A percentile compares a stretch with the other conserved stretches of the same genome.
Evolutionary conservation across 2,113 vertebrate genomes (phyloP).

Genomic region (Oceanodroma tethys): DNA sequence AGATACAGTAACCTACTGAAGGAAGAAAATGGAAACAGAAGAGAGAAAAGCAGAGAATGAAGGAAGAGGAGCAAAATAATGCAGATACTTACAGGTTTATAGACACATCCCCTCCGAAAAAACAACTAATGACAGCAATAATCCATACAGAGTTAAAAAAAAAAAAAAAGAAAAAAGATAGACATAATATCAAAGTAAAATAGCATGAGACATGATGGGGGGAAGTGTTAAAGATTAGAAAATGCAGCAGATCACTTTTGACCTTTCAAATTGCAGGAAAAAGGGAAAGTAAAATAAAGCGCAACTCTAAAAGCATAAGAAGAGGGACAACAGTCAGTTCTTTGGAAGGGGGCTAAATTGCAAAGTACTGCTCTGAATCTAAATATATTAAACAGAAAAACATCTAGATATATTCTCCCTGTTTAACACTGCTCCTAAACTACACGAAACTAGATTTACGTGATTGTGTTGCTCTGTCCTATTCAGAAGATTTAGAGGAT

Average conservation of each 20-base stretch:
- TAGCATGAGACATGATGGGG: not conserved
- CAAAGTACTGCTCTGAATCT: not conserved
- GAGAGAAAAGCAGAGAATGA: not conserved
- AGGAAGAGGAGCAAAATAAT: not conserved
- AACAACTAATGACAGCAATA: constrained; percentile 76
- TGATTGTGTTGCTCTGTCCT: not conserved
- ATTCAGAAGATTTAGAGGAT: not conserved
- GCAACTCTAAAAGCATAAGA: not conserved
- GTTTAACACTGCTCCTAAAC: not conserved
- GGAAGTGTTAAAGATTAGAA: not conserved
- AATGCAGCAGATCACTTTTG: not conserved
- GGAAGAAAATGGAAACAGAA: not conserved
- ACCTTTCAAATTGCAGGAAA: not conserved
- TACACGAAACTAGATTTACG: not conserved
- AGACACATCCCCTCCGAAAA: constrained; percentile 82
- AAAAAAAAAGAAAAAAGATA: not conserved
- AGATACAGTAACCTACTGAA: not conserved
- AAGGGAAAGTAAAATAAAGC: not conserved
- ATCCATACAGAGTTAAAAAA: not conserved
- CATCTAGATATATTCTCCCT: not conserved
- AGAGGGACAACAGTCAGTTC: not conserved
- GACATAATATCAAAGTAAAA: constrained; percentile 11
- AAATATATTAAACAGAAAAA: not conserved
- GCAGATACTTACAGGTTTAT: constrained; percentile 83
- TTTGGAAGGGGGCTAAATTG: not conserved